Conservation (phyloP, 1,140 invertebrate species). For the Caenorhabditis inopinata region DNA sequence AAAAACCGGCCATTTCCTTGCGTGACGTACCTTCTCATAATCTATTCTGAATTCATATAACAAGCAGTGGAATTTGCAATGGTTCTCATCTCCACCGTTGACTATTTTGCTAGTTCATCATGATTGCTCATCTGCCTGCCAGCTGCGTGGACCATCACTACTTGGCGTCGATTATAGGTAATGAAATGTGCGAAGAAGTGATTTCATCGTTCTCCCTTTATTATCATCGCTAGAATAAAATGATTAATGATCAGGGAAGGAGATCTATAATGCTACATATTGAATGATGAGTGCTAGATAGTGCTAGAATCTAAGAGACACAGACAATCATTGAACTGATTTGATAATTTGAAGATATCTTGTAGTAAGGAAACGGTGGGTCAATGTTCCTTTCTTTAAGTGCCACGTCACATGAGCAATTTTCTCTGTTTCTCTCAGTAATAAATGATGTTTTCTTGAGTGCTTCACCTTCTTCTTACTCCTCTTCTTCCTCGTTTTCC, state of each 20-base stretch:
- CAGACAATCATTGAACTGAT: neutral
- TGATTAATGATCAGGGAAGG: neutral
- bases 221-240: neutral
- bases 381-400: neutral
- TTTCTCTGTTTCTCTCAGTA: neutral
- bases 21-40: constrained; percentile 9
- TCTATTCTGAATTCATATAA: constrained; percentile 8
- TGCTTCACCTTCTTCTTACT: neutral
- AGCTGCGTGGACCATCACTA: constrained; percentile 5
- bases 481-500: too few species aligned
- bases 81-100: too few species aligned
- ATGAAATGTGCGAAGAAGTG: too few species aligned
- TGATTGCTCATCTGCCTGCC: constrained; percentile 5
- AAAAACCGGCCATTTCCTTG: neutral
- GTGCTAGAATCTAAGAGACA: neutral
- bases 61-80: neutral
- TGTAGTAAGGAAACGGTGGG: neutral
- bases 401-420: constrained; percentile 14
- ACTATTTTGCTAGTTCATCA: neutral
- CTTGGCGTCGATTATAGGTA: neutral
- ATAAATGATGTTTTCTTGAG: neutral
- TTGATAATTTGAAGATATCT: constrained; percentile 11
- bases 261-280: neutral
- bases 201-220: neutral
- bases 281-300: neutral